phyloP scores from a whole-genome alignment of 2,113 vertebrate genomes.

The Callipepla californica region DNA sequence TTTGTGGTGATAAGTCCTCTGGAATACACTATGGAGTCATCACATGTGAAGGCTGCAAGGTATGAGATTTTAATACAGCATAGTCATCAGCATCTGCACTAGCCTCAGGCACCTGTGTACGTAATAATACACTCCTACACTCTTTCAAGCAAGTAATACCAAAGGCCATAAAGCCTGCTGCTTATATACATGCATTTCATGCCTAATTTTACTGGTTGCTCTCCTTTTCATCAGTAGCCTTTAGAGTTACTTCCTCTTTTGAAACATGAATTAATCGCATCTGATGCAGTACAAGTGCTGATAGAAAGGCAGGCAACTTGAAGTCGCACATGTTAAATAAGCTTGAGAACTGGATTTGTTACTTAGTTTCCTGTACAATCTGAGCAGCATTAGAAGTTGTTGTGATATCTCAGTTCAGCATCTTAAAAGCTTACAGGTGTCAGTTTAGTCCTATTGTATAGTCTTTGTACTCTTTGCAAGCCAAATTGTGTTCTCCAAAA shows the following conservation, averaged over 20 bases:
- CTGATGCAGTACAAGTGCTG: neutral
- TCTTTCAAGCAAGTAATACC: neutral
- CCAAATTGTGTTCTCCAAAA: neutral
- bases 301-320: neutral
- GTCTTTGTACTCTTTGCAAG: neutral
- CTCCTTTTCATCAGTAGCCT: slow-evolving; percentile 8
- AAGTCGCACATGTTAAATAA: neutral
- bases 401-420: neutral
- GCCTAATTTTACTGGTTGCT: neutral
- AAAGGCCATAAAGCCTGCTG: neutral
- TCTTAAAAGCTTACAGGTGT: neutral
- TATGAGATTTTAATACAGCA: slow-evolving; percentile 71
- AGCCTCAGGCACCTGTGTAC: neutral
- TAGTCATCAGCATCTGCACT: neutral
- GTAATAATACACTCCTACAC: neutral
- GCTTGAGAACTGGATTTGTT: neutral
- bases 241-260: slow-evolving; percentile 15
- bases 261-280: slow-evolving; percentile 26
- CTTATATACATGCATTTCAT: neutral
- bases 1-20: slow-evolving; percentile 99
- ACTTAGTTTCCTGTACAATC: neutral
- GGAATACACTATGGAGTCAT: slow-evolving; percentile 99
- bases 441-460: neutral
- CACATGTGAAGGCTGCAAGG: slow-evolving; percentile 99
- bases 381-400: neutral